Evolutionary conservation across 2,888 invertebrate species (phyloP).

Genomic region (Monopis laevigella): DNA sequence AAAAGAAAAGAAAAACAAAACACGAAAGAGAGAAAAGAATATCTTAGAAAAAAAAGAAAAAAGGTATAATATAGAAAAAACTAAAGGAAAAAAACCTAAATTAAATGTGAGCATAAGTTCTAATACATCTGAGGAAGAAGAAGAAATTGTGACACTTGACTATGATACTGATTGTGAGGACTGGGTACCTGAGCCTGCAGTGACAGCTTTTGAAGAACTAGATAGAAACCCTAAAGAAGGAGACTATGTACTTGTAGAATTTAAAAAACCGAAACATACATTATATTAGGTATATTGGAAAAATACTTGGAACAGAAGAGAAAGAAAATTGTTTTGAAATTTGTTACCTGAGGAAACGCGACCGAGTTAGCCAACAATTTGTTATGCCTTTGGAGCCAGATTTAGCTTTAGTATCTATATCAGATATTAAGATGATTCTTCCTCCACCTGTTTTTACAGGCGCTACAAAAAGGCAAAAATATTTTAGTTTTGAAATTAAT

Average conservation of each 20-base stretch:
- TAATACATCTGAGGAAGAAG: slow-evolving; percentile 6
- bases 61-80: neutral
- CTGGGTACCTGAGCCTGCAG: slow-evolving; percentile 7
- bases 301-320: slow-evolving; percentile 9
- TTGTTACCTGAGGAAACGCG: slow-evolving; percentile 13
- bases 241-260: slow-evolving; percentile 13
- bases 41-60: slow-evolving; percentile 8
- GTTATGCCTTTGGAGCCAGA: slow-evolving; percentile 5
- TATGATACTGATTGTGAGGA: slow-evolving; percentile 5
- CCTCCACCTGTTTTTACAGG: slow-evolving; percentile 6
- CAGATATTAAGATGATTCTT: slow-evolving; percentile 11
- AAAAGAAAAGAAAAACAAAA: slow-evolving; percentile 12
- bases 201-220: slow-evolving; percentile 10
- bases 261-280: slow-evolving; percentile 11
- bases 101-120: slow-evolving; percentile 8
- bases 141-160: neutral
- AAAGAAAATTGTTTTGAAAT: slow-evolving; percentile 7
- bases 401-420: no score
- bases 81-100: neutral
- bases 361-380: slow-evolving; percentile 6
- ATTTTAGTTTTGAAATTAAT: slow-evolving; percentile 5
- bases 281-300: slow-evolving; percentile 11
- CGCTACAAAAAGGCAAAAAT: no score
- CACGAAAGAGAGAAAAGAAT: slow-evolving; percentile 8
- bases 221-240: slow-evolving; percentile 6